A percentile compares a stretch with the other conserved stretches of the same genome.
phyloP scores from a whole-genome alignment of 2,797 vertebrate species.

The Chanos chanos region DNA sequence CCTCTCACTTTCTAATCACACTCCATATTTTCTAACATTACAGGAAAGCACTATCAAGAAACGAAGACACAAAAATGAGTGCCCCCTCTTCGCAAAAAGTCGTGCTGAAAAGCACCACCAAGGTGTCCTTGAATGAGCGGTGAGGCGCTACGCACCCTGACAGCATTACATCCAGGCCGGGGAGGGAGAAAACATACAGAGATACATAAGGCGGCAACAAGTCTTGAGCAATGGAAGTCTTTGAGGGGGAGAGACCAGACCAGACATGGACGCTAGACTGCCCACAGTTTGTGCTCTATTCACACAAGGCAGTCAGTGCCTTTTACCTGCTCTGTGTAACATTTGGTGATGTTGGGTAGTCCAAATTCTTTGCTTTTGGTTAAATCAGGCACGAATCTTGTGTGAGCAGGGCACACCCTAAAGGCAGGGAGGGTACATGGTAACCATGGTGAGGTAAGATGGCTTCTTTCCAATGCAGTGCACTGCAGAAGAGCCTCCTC shows the following conservation, averaged over 20 bases:
- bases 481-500: conserved; percentile 34
- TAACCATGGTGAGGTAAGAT: conserved; percentile 52
- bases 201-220: conserved; percentile 57
- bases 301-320: conserved; percentile 41
- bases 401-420: conserved; percentile 61
- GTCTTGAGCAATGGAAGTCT: conserved; percentile 54
- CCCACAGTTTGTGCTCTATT: conserved; percentile 58
- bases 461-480: conserved; percentile 38
- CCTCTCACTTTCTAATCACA: no score
- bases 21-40: no score
- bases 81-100: conserved; percentile 94
- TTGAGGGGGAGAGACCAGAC: conserved; percentile 55
- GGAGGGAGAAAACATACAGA: conserved; percentile 48
- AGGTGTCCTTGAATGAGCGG: conserved; percentile 99
- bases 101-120: conserved; percentile 99
- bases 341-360: not conserved
- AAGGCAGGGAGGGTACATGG: conserved; percentile 50
- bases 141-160: conserved; percentile 86
- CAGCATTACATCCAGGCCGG: conserved; percentile 62
- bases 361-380: not conserved
- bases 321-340: not conserved
- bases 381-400: conserved; percentile 26
- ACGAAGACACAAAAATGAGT: conserved; percentile 79
- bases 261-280: conserved; percentile 55
- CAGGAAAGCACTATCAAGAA: no score